Base-by-base conservation (phyloP, 2,797 vertebrate genomes). In the Gymnothorax reevesii region DNA sequence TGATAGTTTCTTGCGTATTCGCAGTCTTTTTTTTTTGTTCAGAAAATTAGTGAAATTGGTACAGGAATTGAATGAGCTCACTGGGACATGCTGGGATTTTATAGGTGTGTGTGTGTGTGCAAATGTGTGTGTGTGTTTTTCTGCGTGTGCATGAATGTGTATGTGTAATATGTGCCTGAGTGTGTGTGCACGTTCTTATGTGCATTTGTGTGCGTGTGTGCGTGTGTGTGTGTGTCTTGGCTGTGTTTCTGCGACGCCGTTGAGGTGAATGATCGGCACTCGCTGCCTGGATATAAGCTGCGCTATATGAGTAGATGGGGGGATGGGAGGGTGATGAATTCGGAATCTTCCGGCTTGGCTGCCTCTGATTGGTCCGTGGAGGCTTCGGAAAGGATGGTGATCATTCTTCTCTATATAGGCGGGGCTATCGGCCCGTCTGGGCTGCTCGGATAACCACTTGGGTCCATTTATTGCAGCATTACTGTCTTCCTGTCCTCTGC, bases 181-280 rank as follows among this genome's bases (percentile, higher is more conserved):
- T 57, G 25, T 71, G 10, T 57, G 84, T 57, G 69, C n/a, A 1
- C 9, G 10, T 73, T 59, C 33, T 55, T 49, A 4, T 33, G 20
- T 42, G 27, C 5, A 9, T 73, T 25, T 73, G 27, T 20, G 27
- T 5, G 8, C 13, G 71, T 75, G 69, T 42, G 71, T 75, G 71
- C 13, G 71, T 13, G 71, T 75, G 71, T 42, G 0, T 75, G 71
- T 75, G 33, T 33, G 9, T 75, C 2, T 88, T 88, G 89, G 84
- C 86, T 73, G 85, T 89, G 86, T 89, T 91, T 87, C 89, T 87
- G 91, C 91, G 90, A 90, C 90, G 91, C 88, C 88, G 86, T 86
- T 87, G 88, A 89, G 90, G 90, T 92, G 91, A 92, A 89, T 92
- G 90, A 92, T 92, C 91, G 87, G 89, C 80, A 73, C 79, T 57